These are phyloP conservation scores for Rhamnusium bicolor DNA, from an alignment of 2,888 invertebrate species.

Conservation along the genomic window DNA sequence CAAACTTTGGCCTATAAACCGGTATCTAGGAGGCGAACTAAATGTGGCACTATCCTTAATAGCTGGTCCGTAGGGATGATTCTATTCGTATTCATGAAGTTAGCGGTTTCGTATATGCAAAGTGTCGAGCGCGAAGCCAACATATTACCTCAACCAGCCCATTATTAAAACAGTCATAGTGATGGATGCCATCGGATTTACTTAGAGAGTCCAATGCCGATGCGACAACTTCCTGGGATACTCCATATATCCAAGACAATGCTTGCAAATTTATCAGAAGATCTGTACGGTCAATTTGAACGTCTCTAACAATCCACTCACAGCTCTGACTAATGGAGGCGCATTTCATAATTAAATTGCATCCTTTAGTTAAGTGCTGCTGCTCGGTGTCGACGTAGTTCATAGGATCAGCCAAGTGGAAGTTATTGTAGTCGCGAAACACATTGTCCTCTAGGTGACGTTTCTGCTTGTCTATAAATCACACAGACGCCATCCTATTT, in stretches of 20 bases:
- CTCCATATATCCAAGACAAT: slow-evolving; percentile 54
- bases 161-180: slow-evolving; percentile 49
- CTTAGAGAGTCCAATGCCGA: slow-evolving; percentile 41
- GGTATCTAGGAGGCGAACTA: slow-evolving; percentile 24
- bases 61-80: slow-evolving; percentile 10
- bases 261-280: slow-evolving; percentile 66
- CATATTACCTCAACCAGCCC: slow-evolving; percentile 45
- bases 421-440: slow-evolving; percentile 64
- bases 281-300: slow-evolving; percentile 68
- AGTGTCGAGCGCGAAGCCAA: slow-evolving; percentile 22
- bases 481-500: slow-evolving; percentile 65
- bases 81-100: slow-evolving; percentile 33
- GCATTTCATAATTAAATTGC: slow-evolving; percentile 69
- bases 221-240: slow-evolving; percentile 41
- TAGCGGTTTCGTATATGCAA: slow-evolving; percentile 28
- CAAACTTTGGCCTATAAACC: slow-evolving; percentile 29
- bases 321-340: slow-evolving; percentile 66
- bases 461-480: slow-evolving; percentile 66
- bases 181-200: slow-evolving; percentile 48
- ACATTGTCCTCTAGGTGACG: slow-evolving; percentile 65
- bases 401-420: slow-evolving; percentile 60
- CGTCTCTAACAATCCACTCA: slow-evolving; percentile 65
- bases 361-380: slow-evolving; percentile 61
- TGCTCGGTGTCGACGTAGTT: slow-evolving; percentile 48
- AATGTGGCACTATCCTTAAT: slow-evolving; percentile 30